Evolutionary conservation across 2,888 invertebrate species (phyloP).

Genomic region (Ferdinandea cuprea): DNA sequence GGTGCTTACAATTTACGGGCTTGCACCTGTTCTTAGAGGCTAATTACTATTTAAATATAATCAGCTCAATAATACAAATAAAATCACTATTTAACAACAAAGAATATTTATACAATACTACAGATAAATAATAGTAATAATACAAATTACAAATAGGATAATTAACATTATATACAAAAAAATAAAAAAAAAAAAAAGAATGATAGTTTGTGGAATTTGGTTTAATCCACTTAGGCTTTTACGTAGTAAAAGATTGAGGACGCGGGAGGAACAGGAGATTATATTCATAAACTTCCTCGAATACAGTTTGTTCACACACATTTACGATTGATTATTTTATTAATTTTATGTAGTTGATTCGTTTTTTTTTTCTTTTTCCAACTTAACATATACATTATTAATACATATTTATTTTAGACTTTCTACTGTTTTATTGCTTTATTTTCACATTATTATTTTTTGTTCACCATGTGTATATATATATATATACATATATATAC

Average conservation of each 20-base stretch:
- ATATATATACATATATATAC: conserved; percentile 60
- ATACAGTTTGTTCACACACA: conserved; percentile 70
- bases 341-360: conserved; percentile 56
- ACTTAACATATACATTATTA: conserved; percentile 67
- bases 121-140: conserved; percentile 55
- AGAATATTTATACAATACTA: conserved; percentile 68
- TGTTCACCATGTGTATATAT: conserved; percentile 54
- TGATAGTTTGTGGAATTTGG: conserved; percentile 59
- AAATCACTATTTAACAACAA: conserved; percentile 71
- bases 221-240: conserved; percentile 59
- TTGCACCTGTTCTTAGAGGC: conserved; percentile 68
- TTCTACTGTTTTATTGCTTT: conserved; percentile 75
- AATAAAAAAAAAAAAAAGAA: conserved; percentile 47
- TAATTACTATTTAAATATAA: conserved; percentile 56
- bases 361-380: conserved; percentile 43
- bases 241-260: conserved; percentile 68
- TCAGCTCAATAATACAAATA: conserved; percentile 70
- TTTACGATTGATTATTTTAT: conserved; percentile 70
- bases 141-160: conserved; percentile 51
- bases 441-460: conserved; percentile 74
- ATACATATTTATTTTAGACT: conserved; percentile 66
- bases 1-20: conserved; percentile 64
- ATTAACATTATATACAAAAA: conserved; percentile 69
- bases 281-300: conserved; percentile 64
- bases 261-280: conserved; percentile 62